Conservation (phyloP, 1,140 invertebrate species). For the Tetranychus cinnabarinus region DNA sequence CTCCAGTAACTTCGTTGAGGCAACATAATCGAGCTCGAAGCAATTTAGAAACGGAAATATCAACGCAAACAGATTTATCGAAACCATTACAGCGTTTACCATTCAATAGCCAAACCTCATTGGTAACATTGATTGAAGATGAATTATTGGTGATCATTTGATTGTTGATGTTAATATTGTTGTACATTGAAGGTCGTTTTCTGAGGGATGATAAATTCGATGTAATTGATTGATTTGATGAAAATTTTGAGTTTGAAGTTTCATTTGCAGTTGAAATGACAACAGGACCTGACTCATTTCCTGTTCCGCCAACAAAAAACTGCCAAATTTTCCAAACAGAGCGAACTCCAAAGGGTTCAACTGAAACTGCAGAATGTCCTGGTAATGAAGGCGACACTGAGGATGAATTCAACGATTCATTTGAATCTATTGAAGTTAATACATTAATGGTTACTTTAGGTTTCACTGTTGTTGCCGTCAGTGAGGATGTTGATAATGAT, state of each 20-base stretch:
- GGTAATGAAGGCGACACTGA: background rate
- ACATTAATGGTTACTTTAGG: too few relatives aligned
- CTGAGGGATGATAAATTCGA: too few relatives aligned
- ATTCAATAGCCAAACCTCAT: background rate
- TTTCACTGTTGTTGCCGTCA: background rate
- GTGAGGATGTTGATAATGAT: background rate
- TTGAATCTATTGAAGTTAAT: background rate
- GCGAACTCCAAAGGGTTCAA: background rate
- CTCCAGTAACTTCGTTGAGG: background rate
- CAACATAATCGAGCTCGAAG: slow-evolving; percentile 5
- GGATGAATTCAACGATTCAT: background rate
- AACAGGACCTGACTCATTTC: background rate
- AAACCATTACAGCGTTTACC: background rate
- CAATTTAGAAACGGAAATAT: slow-evolving; percentile 3
- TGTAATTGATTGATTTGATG: too few relatives aligned
- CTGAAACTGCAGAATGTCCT: background rate
- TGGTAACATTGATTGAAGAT: background rate
- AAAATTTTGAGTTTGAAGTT: too few relatives aligned
- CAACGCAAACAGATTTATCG: background rate
- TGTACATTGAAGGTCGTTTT: too few relatives aligned
- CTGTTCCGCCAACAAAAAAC: background rate
- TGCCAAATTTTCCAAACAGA: background rate
- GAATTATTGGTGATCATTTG: too few relatives aligned
- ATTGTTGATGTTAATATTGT: too few relatives aligned
- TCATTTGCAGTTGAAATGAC: too few relatives aligned